Evolutionary conservation across 2,113 vertebrate genomes (phyloP), one percentile per base, ranked within the genome.

Genomic region (Gambusia affinis): DNA sequence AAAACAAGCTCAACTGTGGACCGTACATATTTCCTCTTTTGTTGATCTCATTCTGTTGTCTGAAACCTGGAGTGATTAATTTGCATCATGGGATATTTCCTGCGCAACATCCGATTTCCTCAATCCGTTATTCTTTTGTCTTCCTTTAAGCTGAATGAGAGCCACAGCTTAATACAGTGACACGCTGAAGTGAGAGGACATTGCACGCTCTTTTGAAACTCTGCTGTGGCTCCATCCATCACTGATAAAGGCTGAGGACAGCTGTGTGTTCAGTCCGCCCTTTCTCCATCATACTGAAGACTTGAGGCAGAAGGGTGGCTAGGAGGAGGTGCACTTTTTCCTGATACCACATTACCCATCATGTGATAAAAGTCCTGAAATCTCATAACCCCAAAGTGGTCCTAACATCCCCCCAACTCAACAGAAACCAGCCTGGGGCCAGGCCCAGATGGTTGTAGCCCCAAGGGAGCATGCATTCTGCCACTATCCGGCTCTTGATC

Each of bases 171-270:
- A 72, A 83, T 51, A 85, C 68, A 73, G 65, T 79, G 86, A 85
- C 76, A 70, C 76, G 66, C 78, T 73, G 33, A 67, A 86, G 81
- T 76, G 88, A 82, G 84, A 70, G 75, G 82, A 79, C 73, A 69
- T 64, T 70, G 64, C 66, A 82, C 70, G 85, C 78, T 83, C 84
- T 88, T 90, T 82, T 82, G 89, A 91, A 85, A 87, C 78, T 88
- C 78, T 65, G 81, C 54, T 80, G 37, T 12, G 74, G 78, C 87
- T 88, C 75, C 90, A 92, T 92, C 92, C 89, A 91, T 93, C 91
- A 92, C 81, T 79, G 92, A 88, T 93, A 92, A 93, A 88, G 82
- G 75, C 79, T 70, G 73, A 80, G 78, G 90, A 93, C 91, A 93
- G 91, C 91, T 90, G 87, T 91, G 85, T 87, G 87, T 90, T 89